A percentile compares a stretch with the other conserved stretches of the same genome.
Evolutionary conservation across 2,797 vertebrate genomes (phyloP).

Genomic region (Schizothorax lantsangensis): DNA sequence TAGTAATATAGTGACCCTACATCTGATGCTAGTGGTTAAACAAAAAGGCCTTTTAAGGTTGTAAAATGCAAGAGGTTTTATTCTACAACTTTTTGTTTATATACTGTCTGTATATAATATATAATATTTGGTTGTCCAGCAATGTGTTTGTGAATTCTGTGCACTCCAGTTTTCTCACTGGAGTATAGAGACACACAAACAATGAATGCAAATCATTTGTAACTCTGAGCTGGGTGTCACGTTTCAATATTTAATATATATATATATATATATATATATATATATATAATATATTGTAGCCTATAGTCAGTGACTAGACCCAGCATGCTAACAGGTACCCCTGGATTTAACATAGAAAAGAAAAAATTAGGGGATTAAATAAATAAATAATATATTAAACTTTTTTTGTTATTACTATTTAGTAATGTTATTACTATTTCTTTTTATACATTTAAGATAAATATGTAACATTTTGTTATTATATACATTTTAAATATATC

Average conservation of each 20-base stretch:
- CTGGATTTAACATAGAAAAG: neutral
- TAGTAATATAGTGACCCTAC: neutral
- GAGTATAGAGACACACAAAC: neutral
- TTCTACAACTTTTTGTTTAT: neutral
- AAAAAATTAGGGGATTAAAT: neutral
- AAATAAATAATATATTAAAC: neutral
- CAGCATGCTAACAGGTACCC: neutral
- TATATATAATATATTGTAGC: too few species aligned
- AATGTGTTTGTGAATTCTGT: slow-evolving; percentile 17
- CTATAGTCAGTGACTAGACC: neutral
- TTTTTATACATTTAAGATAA: neutral
- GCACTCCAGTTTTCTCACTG: neutral
- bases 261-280: too few species aligned
- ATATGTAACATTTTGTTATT: neutral
- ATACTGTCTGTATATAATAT: too few species aligned
- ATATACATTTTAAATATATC: neutral
- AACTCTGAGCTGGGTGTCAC: neutral
- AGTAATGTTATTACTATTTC: too few species aligned
- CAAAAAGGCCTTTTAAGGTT: slow-evolving; percentile 6
- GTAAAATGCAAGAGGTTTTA: neutral
- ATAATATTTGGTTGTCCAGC: neutral
- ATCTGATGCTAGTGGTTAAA: neutral
- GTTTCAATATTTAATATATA: neutral
- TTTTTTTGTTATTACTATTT: too few species aligned
- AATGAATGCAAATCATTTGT: neutral